Evolutionary conservation across 2,888 invertebrate species (phyloP).

Genomic region (Chesias legatella): DNA sequence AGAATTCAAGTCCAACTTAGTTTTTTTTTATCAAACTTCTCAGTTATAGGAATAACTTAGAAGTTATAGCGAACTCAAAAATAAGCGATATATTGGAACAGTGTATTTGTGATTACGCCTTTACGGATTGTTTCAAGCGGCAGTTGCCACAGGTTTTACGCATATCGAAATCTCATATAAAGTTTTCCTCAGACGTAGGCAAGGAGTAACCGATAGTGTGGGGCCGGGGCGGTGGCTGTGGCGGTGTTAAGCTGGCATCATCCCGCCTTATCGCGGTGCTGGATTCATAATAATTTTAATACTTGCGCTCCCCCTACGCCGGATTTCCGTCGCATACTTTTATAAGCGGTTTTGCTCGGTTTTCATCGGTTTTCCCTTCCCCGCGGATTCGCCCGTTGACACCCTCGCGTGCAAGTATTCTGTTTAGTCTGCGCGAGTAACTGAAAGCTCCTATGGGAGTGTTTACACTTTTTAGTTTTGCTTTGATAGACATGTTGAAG

Average conservation of each 20-base stretch:
- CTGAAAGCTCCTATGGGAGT: slow-evolving; percentile 61
- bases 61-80: no score
- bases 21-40: no score
- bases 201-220: slow-evolving; percentile 65
- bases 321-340: slow-evolving; percentile 61
- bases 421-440: slow-evolving; percentile 43
- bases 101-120: no score
- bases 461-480: slow-evolving; percentile 43
- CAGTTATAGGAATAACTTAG: no score
- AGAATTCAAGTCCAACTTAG: no score
- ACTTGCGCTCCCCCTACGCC: slow-evolving; percentile 46
- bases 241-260: slow-evolving; percentile 67
- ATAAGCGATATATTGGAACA: no score
- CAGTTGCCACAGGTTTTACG: slow-evolving; percentile 43
- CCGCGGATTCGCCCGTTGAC: slow-evolving; percentile 52
- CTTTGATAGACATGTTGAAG: slow-evolving; percentile 34
- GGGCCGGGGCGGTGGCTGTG: slow-evolving; percentile 32
- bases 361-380: slow-evolving; percentile 32
- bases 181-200: slow-evolving; percentile 64
- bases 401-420: slow-evolving; percentile 61
- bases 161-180: slow-evolving; percentile 52
- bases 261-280: slow-evolving; percentile 65
- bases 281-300: slow-evolving; percentile 80
- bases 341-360: slow-evolving; percentile 51
- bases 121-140: slow-evolving; percentile 7